Percentiles rank a stretch among this genome's conserved stretches.
These are phyloP conservation scores for Nasua narica DNA, from an alignment of 2,797 vertebrate genomes.

Conservation along the genomic window DNA sequence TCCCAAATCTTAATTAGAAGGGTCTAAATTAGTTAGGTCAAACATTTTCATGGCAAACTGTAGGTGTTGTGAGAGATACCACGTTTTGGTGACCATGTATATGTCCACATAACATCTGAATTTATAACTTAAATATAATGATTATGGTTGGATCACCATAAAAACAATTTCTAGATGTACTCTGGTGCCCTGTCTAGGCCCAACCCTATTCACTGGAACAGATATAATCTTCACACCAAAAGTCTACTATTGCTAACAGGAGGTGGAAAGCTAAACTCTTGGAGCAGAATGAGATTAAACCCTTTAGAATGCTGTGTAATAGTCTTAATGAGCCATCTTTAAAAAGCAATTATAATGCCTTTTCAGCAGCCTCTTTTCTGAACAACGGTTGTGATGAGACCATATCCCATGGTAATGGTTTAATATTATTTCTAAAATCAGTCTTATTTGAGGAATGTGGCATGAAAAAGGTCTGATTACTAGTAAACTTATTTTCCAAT, in stretches of 20 bases:
- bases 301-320: conserved; percentile 73
- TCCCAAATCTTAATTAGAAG: conserved; percentile 21
- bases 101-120: background rate
- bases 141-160: background rate
- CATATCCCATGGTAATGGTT: conserved; percentile 67
- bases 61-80: background rate
- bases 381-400: conserved; percentile 71
- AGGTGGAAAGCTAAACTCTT: conserved; percentile 59
- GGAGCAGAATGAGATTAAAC: conserved; percentile 66
- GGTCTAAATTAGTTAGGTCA: conserved; percentile 19
- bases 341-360: conserved; percentile 72
- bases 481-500: conserved; percentile 63
- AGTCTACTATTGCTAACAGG: conserved; percentile 53
- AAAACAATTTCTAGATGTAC: conserved; percentile 37
- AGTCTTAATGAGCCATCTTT: conserved; percentile 73
- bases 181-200: background rate
- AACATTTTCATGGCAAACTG: background rate
- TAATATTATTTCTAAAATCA: conserved; percentile 74
- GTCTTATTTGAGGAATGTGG: conserved; percentile 64
- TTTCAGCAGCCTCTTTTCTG: conserved; percentile 60
- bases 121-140: conserved; percentile 21
- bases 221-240: conserved; percentile 36
- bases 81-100: background rate
- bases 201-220: background rate
- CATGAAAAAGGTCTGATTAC: conserved; percentile 69